These are phyloP conservation scores for Oedothorax gibbosus DNA, from an alignment of 1,140 invertebrate genomes.

Conservation along the genomic window DNA sequence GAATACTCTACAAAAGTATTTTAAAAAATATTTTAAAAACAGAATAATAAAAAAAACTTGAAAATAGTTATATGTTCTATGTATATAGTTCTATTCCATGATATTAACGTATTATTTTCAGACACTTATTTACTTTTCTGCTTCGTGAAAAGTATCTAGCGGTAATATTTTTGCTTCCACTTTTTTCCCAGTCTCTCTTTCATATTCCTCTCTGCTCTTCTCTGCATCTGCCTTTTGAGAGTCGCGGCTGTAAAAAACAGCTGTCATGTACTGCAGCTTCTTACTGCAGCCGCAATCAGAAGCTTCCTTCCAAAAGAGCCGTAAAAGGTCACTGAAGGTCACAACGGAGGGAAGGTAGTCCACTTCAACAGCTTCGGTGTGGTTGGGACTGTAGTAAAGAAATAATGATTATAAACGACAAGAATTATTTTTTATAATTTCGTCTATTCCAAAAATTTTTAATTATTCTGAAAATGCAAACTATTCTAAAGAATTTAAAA, in stretches of 20 bases:
- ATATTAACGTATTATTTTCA: background rate
- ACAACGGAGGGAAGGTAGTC: slow-evolving; percentile 86
- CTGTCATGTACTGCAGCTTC: slow-evolving; percentile 86
- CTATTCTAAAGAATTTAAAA: too few relatives aligned
- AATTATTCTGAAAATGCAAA: too few relatives aligned
- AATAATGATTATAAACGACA: too few relatives aligned
- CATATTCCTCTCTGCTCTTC: slow-evolving; percentile 76
- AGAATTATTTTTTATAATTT: too few relatives aligned
- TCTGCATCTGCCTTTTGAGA: slow-evolving; percentile 85
- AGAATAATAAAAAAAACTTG: too few relatives aligned
- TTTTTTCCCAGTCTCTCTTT: slow-evolving; percentile 72
- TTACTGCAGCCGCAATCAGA: slow-evolving; percentile 87
- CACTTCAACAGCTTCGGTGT: slow-evolving; percentile 92
- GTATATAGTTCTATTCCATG: too few relatives aligned
- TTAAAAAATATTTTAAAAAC: too few relatives aligned
- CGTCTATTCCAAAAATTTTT: too few relatives aligned
- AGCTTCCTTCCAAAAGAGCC: slow-evolving; percentile 87
- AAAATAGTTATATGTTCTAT: too few relatives aligned
- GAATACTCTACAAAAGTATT: too few relatives aligned
- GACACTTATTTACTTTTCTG: slow-evolving; percentile 81
- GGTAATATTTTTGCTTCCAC: slow-evolving; percentile 82
- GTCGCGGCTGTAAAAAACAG: slow-evolving; percentile 90
- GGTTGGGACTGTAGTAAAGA: slow-evolving; percentile 79
- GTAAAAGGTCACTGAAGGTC: slow-evolving; percentile 80
- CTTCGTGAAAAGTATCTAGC: slow-evolving; percentile 83